These are phyloP conservation scores for Formicarius rufipectus DNA, from an alignment of 2,113 vertebrate species.

Conservation along the genomic window DNA sequence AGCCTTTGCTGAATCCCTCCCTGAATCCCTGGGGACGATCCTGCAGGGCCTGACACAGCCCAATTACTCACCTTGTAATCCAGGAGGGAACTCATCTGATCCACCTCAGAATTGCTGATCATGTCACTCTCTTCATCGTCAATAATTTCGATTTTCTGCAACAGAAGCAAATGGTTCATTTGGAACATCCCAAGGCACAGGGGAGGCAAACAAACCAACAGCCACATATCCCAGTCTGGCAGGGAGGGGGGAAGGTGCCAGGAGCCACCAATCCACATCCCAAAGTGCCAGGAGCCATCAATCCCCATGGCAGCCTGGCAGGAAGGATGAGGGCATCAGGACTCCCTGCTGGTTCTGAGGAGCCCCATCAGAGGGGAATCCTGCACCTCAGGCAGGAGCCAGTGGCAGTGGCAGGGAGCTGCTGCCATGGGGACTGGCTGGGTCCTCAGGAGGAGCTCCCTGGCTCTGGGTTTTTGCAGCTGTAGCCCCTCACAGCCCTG, in stretches of 20 bases:
- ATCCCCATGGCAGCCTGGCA: no score
- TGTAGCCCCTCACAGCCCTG: background rate
- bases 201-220: background rate
- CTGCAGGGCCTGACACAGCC: background rate
- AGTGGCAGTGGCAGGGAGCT: background rate
- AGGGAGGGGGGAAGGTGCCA: background rate
- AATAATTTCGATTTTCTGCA: constrained; percentile 93
- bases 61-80: constrained; percentile 87
- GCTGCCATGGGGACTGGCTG: constrained; percentile 7
- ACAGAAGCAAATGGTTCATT: background rate
- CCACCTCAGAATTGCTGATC: constrained; percentile 86
- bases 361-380: constrained; percentile 57
- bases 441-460: background rate
- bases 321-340: background rate
- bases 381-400: constrained; percentile 6
- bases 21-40: background rate
- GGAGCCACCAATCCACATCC: background rate
- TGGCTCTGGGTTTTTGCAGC: background rate
- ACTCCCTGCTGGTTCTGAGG: background rate
- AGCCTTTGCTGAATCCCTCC: background rate
- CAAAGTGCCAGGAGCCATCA: no score
- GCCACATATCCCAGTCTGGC: fast-evolving
- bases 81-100: constrained; percentile 90
- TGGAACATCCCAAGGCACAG: fast-evolving
- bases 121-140: constrained; percentile 87